phyloP scores from a whole-genome alignment of 2,113 vertebrate species.

The Puntigrus tetrazona region DNA sequence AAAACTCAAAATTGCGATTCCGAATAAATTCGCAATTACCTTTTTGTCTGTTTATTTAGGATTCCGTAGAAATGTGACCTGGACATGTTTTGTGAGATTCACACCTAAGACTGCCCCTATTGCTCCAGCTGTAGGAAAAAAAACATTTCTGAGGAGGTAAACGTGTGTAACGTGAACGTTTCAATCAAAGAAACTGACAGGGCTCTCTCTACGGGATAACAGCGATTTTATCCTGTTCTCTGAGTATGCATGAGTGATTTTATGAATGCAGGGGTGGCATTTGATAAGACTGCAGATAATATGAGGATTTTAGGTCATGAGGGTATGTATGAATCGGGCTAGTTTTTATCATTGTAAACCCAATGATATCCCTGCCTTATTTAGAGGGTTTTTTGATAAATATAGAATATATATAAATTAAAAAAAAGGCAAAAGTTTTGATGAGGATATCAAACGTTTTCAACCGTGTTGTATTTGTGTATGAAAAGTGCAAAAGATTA shows the following conservation, averaged over 20 bases:
- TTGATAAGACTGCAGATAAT: conserved; percentile 51
- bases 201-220: conserved; percentile 2
- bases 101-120: not conserved
- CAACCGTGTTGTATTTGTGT: conserved; percentile 70
- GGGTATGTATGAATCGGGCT: conserved; percentile 40
- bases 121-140: not conserved
- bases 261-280: conserved; percentile 40
- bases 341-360: conserved; percentile 55
- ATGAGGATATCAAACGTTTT: conserved; percentile 55
- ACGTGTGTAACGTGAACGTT: not conserved
- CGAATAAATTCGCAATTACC: too few relatives aligned
- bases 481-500: conserved; percentile 66
- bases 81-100: not conserved
- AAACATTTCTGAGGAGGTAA: not conserved
- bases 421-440: conserved; percentile 60
- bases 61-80: not conserved
- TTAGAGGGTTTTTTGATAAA: conserved; percentile 67
- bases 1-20: too few relatives aligned
- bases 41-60: not conserved
- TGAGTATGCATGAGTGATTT: conserved; percentile 32
- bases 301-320: conserved; percentile 50
- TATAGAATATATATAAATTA: conserved; percentile 57
- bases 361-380: conserved; percentile 60
- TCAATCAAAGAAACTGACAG: not conserved
- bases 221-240: not conserved